phyloP scores from a whole-genome alignment of 2,113 vertebrate genomes.

The Ptilorrhoa leucosticta region DNA sequence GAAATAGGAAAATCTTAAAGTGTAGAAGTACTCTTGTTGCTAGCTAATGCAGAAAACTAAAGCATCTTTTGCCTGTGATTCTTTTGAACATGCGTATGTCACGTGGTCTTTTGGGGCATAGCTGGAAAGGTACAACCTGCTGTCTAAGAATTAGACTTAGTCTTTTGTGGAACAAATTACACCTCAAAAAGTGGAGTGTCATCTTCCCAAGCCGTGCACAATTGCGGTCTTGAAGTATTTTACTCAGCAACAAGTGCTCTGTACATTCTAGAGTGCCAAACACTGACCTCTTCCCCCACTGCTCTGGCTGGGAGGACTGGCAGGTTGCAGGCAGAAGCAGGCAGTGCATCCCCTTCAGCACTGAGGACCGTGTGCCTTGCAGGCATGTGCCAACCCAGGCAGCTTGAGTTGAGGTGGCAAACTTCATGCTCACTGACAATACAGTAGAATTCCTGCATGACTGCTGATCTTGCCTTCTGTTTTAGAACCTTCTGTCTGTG shows the following conservation, averaged over 20 bases:
- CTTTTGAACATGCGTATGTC: not conserved
- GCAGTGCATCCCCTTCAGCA: fast-evolving
- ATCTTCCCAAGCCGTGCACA: not conserved
- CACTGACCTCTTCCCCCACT: fast-evolving
- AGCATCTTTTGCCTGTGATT: not conserved
- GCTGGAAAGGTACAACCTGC: not conserved
- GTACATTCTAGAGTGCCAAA: not conserved
- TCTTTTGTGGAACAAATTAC: not conserved
- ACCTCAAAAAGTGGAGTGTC: not conserved
- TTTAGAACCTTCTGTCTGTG: not conserved
- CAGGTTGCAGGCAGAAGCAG: not conserved
- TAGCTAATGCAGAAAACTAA: not conserved
- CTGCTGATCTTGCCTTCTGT: not conserved
- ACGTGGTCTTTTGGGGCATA: not conserved
- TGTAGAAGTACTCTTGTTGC: not conserved
- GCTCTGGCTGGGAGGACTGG: not conserved
- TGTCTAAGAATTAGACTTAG: not conserved
- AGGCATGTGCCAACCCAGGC: fast-evolving
- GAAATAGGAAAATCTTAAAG: not conserved
- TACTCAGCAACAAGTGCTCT: not conserved
- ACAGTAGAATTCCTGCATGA: not conserved
- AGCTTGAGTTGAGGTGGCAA: not conserved
- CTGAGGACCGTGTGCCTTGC: fast-evolving
- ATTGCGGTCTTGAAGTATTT: not conserved
- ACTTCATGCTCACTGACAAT: not conserved